phyloP scores from a whole-genome alignment of 2,797 vertebrate species.

The Myripristis murdjan region DNA sequence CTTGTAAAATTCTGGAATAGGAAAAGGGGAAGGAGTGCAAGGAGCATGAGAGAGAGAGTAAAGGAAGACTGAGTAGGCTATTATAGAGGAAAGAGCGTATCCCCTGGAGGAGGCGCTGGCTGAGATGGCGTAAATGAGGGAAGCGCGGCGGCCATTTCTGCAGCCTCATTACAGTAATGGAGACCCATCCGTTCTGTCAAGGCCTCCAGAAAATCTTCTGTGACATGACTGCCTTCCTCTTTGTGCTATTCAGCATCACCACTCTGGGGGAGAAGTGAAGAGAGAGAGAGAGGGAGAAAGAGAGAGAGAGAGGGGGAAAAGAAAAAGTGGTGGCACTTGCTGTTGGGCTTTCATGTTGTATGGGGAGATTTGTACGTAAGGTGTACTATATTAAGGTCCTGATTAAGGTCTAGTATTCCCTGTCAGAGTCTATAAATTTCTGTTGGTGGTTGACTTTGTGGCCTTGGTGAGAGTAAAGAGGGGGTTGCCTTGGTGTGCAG shows the following conservation, averaged over 20 bases:
- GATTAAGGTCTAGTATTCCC: conserved; percentile 77
- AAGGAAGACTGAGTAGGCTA: conserved; percentile 87
- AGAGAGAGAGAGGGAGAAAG: not conserved
- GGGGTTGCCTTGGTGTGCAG: conserved; percentile 29
- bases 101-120: conserved; percentile 80
- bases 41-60: conserved; percentile 72
- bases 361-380: conserved; percentile 75
- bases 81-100: conserved; percentile 83
- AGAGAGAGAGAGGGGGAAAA: conserved; percentile 6
- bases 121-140: conserved; percentile 87
- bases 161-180: conserved; percentile 90
- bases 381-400: conserved; percentile 79
- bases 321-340: conserved; percentile 56
- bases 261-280: conserved; percentile 46
- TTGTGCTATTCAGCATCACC: conserved; percentile 61
- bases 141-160: conserved; percentile 83
- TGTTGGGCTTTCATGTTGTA: conserved; percentile 65
- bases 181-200: conserved; percentile 87
- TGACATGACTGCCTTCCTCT: conserved; percentile 79
- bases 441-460: conserved; percentile 63
- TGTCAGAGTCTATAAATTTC: conserved; percentile 77
- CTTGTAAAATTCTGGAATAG: conserved; percentile 64
- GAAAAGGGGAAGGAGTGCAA: conserved; percentile 69
- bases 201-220: conserved; percentile 84
- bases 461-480: conserved; percentile 47